Conservation (phyloP, 2,113 vertebrate species). For the Erythrolamprus reginae region DNA sequence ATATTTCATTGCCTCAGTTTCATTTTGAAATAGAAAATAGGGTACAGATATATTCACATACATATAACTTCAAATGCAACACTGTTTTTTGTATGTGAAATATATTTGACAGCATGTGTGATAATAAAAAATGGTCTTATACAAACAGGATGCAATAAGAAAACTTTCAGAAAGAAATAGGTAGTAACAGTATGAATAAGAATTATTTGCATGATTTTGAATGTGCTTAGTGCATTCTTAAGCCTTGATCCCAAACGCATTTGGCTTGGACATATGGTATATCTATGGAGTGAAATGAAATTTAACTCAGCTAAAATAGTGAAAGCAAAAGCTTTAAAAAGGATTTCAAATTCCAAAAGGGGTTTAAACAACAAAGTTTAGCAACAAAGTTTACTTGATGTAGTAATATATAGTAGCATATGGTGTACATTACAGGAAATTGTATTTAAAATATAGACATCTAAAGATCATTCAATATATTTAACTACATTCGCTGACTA, state of each 20-base stretch:
- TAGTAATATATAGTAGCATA: not conserved
- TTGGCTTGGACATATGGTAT: not conserved
- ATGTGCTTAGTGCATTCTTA: not conserved
- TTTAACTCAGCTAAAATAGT: not conserved
- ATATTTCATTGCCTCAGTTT: not conserved
- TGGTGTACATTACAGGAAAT: not conserved
- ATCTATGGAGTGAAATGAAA: not conserved
- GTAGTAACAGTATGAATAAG: not conserved
- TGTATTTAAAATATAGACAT: not conserved
- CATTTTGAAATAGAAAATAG: not conserved
- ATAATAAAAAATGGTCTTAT: not conserved
- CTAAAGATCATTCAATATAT: not conserved
- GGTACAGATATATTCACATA: not conserved
- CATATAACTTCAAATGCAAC: not conserved
- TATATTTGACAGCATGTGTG: not conserved
- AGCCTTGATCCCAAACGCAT: not conserved
- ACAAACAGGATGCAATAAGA: not conserved
- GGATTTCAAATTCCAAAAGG: not conserved
- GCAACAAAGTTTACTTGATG: not conserved
- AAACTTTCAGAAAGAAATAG: not conserved
- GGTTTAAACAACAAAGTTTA: not conserved
- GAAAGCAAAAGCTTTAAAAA: not conserved
- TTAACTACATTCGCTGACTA: not conserved
- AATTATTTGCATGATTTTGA: too few relatives aligned
- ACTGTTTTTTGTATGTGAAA: not conserved